Conservation (phyloP, 2,888 invertebrate species). For the Dicycla oo region DNA sequence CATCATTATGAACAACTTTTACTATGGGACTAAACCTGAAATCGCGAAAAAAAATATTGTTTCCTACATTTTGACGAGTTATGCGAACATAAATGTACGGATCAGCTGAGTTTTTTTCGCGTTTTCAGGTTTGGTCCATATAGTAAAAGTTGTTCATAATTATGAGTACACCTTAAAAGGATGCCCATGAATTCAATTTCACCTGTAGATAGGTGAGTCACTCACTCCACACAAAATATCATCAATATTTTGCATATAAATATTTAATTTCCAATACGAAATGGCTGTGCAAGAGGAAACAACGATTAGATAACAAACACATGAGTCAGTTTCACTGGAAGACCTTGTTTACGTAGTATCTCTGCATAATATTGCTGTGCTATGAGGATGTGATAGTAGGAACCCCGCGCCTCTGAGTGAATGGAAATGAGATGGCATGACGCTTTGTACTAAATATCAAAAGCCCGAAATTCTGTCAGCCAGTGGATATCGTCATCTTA, state of each 20-base stretch:
- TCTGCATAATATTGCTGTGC: conserved; percentile 63
- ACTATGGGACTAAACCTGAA: no score
- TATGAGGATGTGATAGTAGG: conserved; percentile 36
- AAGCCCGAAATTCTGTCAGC: neutral
- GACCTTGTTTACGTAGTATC: conserved; percentile 67
- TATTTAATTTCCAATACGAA: conserved; percentile 60
- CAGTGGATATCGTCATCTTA: no score
- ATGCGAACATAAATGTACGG: no score
- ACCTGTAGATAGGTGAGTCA: no score
- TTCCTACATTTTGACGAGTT: no score
- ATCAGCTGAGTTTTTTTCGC: no score
- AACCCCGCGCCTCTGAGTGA: neutral
- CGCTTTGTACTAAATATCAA: neutral
- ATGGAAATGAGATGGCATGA: neutral
- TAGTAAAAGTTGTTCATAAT: no score
- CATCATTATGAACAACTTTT: no score
- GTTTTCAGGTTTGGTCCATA: no score
- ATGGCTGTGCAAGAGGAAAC: conserved; percentile 73
- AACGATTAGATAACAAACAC: conserved; percentile 75
- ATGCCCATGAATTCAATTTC: no score
- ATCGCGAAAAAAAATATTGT: no score
- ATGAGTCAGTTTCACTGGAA: conserved; percentile 74
- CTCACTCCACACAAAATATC: conserved; percentile 2
- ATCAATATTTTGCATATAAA: conserved; percentile 21
- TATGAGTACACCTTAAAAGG: no score